phyloP scores from a whole-genome alignment of 1,140 invertebrate genomes.

The Asobara japonica region DNA sequence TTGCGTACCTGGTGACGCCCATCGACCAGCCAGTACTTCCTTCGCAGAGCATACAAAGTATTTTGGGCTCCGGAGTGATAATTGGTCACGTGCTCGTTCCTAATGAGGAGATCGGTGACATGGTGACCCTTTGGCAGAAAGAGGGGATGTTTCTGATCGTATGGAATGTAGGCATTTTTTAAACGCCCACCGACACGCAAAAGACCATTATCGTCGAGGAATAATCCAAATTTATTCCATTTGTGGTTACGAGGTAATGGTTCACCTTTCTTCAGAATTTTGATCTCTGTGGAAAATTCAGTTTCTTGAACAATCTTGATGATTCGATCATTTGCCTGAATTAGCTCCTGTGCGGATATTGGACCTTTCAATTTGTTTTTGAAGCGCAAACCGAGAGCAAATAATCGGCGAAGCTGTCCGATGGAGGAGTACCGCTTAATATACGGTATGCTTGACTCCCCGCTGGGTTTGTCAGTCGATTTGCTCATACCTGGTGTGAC shows the following conservation, averaged over 20 bases:
- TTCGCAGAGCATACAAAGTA: constrained; percentile 18
- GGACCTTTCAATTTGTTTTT: background rate
- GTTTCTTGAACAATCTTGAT: constrained; percentile 7
- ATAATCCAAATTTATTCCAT: constrained; percentile 27
- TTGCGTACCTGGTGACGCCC: constrained; percentile 21
- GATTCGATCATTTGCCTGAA: background rate
- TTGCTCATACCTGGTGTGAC: background rate
- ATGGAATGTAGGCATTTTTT: background rate
- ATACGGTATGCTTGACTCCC: background rate
- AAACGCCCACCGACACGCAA: constrained; percentile 47
- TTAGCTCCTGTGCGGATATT: background rate
- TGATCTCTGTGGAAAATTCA: constrained; percentile 6
- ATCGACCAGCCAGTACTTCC: constrained; percentile 32
- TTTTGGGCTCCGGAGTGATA: constrained; percentile 21
- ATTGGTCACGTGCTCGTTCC: constrained; percentile 8
- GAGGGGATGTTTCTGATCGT: constrained; percentile 24
- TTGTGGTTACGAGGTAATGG: background rate
- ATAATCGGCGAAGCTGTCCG: background rate
- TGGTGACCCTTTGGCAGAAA: constrained; percentile 33
- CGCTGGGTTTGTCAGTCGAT: background rate
- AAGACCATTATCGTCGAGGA: constrained; percentile 42
- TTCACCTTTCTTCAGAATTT: background rate
- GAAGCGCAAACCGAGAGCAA: constrained; percentile 28
- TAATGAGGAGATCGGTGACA: background rate
- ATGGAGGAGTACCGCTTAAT: constrained; percentile 1